Conservation (phyloP, 1,140 invertebrate species). For the Ditylenchus dipsaci region DNA sequence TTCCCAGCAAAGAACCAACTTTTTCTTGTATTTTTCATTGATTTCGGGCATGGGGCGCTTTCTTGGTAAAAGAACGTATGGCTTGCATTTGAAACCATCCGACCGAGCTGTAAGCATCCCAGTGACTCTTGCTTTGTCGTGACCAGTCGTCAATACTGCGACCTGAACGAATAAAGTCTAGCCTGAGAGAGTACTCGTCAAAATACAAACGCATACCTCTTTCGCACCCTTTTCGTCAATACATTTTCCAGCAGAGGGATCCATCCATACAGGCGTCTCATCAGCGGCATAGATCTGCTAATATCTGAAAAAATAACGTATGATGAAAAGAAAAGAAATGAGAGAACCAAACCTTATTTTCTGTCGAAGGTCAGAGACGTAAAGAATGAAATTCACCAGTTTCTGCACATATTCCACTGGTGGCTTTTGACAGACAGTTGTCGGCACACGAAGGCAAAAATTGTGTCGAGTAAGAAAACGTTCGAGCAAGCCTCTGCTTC, state of each 20-base stretch:
- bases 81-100: neutral
- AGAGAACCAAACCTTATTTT: neutral
- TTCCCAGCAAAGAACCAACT: neutral
- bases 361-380: neutral
- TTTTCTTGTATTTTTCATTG: neutral
- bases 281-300: no score
- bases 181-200: neutral
- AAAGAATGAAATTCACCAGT: neutral
- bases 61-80: neutral
- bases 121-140: slow-evolving; percentile 18
- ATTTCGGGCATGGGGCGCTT: neutral
- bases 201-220: no score
- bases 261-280: slow-evolving; percentile 11
- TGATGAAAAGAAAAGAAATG: no score
- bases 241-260: slow-evolving; percentile 9
- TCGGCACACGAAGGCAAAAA: neutral
- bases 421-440: neutral
- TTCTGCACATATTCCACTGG: neutral
- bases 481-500: neutral
- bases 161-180: slow-evolving; percentile 11
- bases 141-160: neutral
- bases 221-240: no score
- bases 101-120: slow-evolving; percentile 4
- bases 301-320: no score
- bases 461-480: neutral